A percentile compares a stretch with the other conserved stretches of the same genome.
phyloP scores from a whole-genome alignment of 2,797 vertebrate genomes.

The Tamandua tetradactyla region DNA sequence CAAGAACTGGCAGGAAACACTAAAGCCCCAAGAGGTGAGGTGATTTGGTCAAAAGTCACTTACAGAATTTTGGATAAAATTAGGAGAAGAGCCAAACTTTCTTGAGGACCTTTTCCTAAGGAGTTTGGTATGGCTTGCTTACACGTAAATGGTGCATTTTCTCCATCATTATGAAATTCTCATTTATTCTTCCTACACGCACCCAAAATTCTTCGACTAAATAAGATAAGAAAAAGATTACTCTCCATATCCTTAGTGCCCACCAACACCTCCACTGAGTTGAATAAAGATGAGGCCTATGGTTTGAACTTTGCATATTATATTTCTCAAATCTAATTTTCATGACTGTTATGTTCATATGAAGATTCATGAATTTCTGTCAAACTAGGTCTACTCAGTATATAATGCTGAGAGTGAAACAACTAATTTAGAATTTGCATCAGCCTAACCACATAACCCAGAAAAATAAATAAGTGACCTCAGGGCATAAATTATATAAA shows the following conservation, averaged over 20 bases:
- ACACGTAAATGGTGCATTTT: not conserved
- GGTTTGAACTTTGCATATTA: constrained; percentile 10
- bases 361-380: constrained; percentile 44
- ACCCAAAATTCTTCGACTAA: not conserved
- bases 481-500: constrained; percentile 28
- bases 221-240: not conserved
- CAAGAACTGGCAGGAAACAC: not conserved
- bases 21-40: not conserved
- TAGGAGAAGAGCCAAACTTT: not conserved
- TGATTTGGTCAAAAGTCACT: not conserved
- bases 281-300: not conserved
- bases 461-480: constrained; percentile 4
- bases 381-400: not conserved
- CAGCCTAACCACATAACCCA: constrained; percentile 7
- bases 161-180: constrained; percentile 7
- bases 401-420: constrained; percentile 10
- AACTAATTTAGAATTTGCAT: constrained; percentile 16
- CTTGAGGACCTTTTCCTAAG: constrained; percentile 13
- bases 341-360: not conserved
- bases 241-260: not conserved
- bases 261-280: not conserved
- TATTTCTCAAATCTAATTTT: constrained; percentile 12
- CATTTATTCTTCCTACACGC: constrained; percentile 3
- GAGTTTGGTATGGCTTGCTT: not conserved
- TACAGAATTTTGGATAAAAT: not conserved